Evolutionary conservation across 2,888 invertebrate genomes (phyloP), one percentile per base, ranked within the genome.

Genomic region (Bibio marci): DNA sequence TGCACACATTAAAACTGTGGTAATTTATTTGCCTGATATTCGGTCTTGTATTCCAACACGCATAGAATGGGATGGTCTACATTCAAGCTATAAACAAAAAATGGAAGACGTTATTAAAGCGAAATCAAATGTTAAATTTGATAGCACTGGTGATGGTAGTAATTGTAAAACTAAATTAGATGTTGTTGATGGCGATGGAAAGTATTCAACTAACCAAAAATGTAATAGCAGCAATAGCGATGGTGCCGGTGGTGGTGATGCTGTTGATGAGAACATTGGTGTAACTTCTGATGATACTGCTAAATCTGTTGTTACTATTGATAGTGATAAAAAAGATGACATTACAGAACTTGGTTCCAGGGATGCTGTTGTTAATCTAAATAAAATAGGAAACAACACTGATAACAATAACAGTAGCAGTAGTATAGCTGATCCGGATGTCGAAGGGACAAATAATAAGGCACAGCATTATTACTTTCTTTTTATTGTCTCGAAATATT

Each of bases 21-120:
- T 92, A 71, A 79, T 94, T 72, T 92, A 87, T 80, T 80, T 95
- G 71, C 94, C 95, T 58, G 94, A 95, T 75, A 82, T 91, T 64
- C 90, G 91, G 82, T 85, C 85, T 67, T 87, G 88, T 70, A 78
- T 85, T 65, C 85, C 92, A 52, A 80, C 82, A 59, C 76, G 80
- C 54, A 70, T 80, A 64, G 90, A 91, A 70, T 92, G 90, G 87
- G 79, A 80, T 62, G 71, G 69, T 57, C 67, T 85, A 56, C 76
- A 77, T 63, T 73, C 73, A 64, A 73, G 70, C 68, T 90, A 86
- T 78, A 81, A 73, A 67, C 70, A 70, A 58, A 41, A 44, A 30
- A 33, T 47, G 42, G 46, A 47, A 17, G 30, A 26, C 25, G 30
- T 30, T 31, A 31, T 38, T 14, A 34, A n/a, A n/a, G n/a, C n/a